Base-by-base conservation (phyloP, 2,888 invertebrate genomes). In the Carcina quercana region DNA sequence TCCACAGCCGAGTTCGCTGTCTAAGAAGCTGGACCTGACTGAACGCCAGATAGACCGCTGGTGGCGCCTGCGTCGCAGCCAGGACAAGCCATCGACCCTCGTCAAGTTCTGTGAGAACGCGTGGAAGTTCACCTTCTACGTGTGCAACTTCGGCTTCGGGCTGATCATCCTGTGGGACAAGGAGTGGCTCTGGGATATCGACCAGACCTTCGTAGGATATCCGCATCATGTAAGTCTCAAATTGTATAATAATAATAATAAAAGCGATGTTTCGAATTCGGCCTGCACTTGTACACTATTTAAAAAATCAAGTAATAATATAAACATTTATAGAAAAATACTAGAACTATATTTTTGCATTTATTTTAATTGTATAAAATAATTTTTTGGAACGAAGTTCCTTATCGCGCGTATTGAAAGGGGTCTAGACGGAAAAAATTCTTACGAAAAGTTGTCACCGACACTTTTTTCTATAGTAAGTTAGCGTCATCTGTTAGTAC, bases 171-270 rank as follows among this genome's bases (percentile, higher is more conserved):
- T 97, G 21, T 97, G 96, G 95, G 91, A 95, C 72, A 98, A 97
- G 80, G 88, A 92, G 34, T 98, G 97, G 96, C 86, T 97, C 49
- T 96, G 96, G 95, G 89, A 97, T 61, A 95, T 97, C 40, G 93
- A 92, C 50, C 85, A 93, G 60, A 96, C 96, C 64, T 98, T 96
- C 89, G 67, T 87, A 32, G 89, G 89, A 15, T 94, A 91, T 62
- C 94, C 94, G 8, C 88, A 91, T 75, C 93, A 93, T 87, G 92
- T 91, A 11, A 53, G 42, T 26, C 15, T 24, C 15, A 8, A 13
- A 25, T 25, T n/a, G 13, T 13, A 13, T 25, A 25, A 25, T 10
- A 25, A 25, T 10, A 25, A 25, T n/a, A n/a, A n/a, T n/a, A n/a
- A n/a, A n/a, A n/a, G n/a, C n/a, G n/a, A n/a, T n/a, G n/a, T n/a